Base-by-base conservation (phyloP, 2,888 invertebrate species). In the Strigamia transsilvanica region DNA sequence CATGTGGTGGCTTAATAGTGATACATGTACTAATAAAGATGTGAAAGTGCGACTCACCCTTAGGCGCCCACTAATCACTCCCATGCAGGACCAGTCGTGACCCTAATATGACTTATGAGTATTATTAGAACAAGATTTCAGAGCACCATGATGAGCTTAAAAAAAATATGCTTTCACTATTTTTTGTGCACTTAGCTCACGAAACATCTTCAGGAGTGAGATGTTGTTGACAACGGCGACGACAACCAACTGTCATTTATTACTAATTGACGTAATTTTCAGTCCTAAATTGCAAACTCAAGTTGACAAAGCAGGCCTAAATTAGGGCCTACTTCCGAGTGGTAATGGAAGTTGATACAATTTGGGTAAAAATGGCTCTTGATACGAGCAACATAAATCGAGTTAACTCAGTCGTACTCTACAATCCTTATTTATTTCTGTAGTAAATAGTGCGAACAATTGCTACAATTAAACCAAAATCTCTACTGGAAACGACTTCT, bases 11-110 rank as follows among this genome's bases (percentile, higher is more conserved):
- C 56, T 6, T 56, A 56, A 56, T 51, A 27, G 27, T n/a, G 51
- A n/a, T 56, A 18, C 46, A 46, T 56, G 56, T 56, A 56, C 56
- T 56, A 56, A 56, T 18, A 56, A 56, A 56, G 56, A 56, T 56
- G 56, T 56, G n/a, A 9, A 56, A 56, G 56, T 56, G 56, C 56
- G 56, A 18, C 18, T 56, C 18, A 9, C 56, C 56, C 56, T 56
- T 18, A 18, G 18, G 18, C 21, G 18, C 56, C 38, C n/a, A 56
- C 56, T 56, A 56, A 56, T 56, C 56, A 56, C 18, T 56, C 56
- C 56, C n/a, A 56, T 18, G 7, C 56, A 18, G 56, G 10, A 56
- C 56, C 18, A 9, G 56, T n/a, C 18, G 10, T 56, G 56, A 56
- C 56, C 56, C 21, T 56, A 56, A 18, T 18, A 56, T 18, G 56